Conservation (phyloP, 2,888 invertebrate genomes). For the Platycheirus albimanus region DNA sequence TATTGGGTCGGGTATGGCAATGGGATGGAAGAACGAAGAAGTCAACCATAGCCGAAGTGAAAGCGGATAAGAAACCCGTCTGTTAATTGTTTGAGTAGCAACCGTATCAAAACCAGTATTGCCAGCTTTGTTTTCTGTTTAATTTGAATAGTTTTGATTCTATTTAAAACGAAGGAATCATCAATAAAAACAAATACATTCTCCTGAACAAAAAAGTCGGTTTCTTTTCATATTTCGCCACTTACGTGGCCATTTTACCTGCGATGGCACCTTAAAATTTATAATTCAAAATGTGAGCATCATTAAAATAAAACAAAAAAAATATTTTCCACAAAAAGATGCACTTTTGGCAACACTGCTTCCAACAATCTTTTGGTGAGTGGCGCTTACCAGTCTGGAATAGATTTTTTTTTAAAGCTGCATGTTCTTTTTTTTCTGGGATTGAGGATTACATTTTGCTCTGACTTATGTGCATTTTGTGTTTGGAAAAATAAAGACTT, state of each 20-base stretch:
- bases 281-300: too few species aligned
- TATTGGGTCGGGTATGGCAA: slow-evolving; percentile 56
- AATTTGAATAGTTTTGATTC: not conserved
- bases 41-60: slow-evolving; percentile 8
- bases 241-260: too few species aligned
- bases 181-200: too few species aligned
- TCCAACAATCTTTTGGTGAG: slow-evolving; percentile 32
- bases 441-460: slow-evolving; percentile 40
- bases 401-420: slow-evolving; percentile 34
- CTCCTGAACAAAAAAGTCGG: too few species aligned
- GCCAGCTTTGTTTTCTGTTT: too few species aligned
- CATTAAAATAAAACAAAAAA: not conserved
- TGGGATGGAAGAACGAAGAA: slow-evolving; percentile 47
- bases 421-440: slow-evolving; percentile 21
- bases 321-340: not conserved
- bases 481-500: slow-evolving; percentile 60
- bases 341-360: not conserved
- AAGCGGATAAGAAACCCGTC: slow-evolving; percentile 26
- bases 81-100: slow-evolving; percentile 56
- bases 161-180: too few species aligned
- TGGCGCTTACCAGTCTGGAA: slow-evolving; percentile 63
- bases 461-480: slow-evolving; percentile 68
- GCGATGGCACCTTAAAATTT: too few species aligned
- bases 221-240: too few species aligned
- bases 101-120: not conserved